Base-by-base conservation (phyloP, 1,140 invertebrate genomes). In the Sesamia nonagrioides region DNA sequence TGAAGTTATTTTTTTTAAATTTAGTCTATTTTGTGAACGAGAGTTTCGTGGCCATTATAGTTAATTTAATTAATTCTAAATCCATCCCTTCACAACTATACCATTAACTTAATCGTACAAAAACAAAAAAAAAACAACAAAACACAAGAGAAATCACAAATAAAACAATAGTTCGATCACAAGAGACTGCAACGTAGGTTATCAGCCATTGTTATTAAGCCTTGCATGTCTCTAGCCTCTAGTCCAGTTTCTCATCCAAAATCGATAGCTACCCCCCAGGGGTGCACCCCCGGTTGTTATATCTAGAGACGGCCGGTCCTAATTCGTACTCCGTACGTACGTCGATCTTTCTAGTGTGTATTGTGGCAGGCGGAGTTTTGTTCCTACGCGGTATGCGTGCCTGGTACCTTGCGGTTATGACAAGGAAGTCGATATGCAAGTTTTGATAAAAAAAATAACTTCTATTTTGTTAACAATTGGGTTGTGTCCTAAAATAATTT, bases 221-320 rank as follows among this genome's bases (percentile, higher is more conserved):
- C 86, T 90, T 88, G 90, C 90, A 93, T 92, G 91, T 93, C 92
- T 93, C 92, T 82, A 90, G 91, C 92, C 92, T 93, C 92, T 82
- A 90, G 91, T 92, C 91, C 90, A 89, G 88, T 92, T 92, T 83
- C 91, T 93, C 91, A 93, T 92, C 89, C 86, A 88, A 91, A 93
- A 93, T 93, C 92, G 91, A 92, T 93, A 93, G 85, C 83, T 72
- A 77, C 87, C 86, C 87, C 86, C 81, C 37, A 58, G 78, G 84
- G 85, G 81, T 77, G 73, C 60, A 61, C 85, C 84, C 88, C 91
- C 88, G 84, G 91, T 90, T 89, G 90, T 91, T 92, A 89, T 91
- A 90, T 80, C 73, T 81, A 77, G 87, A 86, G 87, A 84, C 82
- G 88, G 82, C 84, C 86, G 82, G 85, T 88, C 87, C 89, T 91